Conservation (phyloP, 2,888 invertebrate genomes). For the Drosophila quinaria region DNA sequence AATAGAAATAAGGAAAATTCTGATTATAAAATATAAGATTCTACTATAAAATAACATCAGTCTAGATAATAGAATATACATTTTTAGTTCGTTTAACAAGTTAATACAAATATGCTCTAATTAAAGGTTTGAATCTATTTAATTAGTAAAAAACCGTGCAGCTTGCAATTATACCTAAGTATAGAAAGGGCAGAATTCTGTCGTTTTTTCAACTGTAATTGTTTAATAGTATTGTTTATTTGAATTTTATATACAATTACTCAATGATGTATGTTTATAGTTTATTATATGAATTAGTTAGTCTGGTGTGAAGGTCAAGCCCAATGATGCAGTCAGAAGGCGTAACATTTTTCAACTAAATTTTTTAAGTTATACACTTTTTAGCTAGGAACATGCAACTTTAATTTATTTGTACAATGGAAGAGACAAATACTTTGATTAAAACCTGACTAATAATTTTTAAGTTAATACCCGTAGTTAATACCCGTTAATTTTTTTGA, state of each 20-base stretch:
- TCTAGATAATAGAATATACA: no score
- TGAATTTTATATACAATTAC: background rate
- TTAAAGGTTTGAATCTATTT: background rate
- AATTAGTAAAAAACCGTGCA: background rate
- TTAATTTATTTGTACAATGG: background rate
- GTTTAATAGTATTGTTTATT: background rate
- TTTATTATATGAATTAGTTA: slow-evolving; percentile 8
- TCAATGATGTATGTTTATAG: slow-evolving; percentile 2
- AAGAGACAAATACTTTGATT: background rate
- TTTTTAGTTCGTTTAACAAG: no score
- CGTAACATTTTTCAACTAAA: background rate
- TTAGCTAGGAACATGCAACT: background rate
- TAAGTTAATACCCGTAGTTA: no score
- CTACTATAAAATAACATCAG: no score
- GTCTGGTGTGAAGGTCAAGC: background rate
- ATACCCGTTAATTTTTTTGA: background rate
- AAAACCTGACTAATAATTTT: background rate
- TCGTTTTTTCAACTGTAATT: background rate
- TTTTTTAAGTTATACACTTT: background rate
- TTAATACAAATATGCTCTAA: no score
- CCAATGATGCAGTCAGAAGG: slow-evolving; percentile 4
- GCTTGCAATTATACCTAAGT: background rate
- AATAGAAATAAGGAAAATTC: background rate
- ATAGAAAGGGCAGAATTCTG: slow-evolving; percentile 1
- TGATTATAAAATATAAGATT: background rate